Conservation (phyloP, 2,888 invertebrate genomes). For the Pilophorus perplexus region DNA sequence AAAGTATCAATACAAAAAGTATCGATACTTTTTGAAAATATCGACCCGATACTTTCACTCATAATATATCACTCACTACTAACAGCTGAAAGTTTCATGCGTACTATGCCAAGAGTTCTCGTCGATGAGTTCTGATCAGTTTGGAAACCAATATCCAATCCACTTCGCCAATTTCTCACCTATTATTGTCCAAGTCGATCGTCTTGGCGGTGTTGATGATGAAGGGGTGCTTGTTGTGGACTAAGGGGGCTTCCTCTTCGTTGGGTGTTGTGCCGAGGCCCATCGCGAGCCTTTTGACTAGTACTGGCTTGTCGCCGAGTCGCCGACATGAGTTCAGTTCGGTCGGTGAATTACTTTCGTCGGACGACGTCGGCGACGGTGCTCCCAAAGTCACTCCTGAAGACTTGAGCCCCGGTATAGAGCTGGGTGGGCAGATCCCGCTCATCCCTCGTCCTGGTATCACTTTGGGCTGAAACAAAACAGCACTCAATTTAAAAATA, state of each 20-base stretch:
- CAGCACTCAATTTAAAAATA: too few relatives aligned
- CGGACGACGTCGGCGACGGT: constrained; percentile 56
- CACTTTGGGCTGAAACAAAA: constrained; percentile 39
- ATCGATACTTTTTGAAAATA: too few relatives aligned
- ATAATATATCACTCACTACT: too few relatives aligned
- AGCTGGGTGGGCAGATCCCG: constrained; percentile 55
- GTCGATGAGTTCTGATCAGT: too few relatives aligned
- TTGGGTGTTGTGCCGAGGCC: constrained; percentile 51
- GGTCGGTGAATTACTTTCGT: constrained; percentile 83
- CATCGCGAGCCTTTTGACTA: constrained; percentile 69
- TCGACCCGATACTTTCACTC: too few relatives aligned
- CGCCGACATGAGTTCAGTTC: constrained; percentile 82
- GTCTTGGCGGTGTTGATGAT: constrained; percentile 55
- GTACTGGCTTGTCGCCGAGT: constrained; percentile 75
- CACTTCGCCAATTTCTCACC: constrained; percentile 52
- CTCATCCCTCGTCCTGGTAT: constrained; percentile 42
- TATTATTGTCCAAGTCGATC: constrained; percentile 61
- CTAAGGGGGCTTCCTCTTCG: constrained; percentile 43
- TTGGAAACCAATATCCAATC: too few relatives aligned
- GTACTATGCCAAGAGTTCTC: too few relatives aligned
- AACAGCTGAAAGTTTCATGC: too few relatives aligned
- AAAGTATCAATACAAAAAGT: too few relatives aligned
- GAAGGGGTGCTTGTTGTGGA: constrained; percentile 48
- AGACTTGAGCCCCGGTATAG: constrained; percentile 63
- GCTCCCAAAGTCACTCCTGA: constrained; percentile 22